Evolutionary conservation across 2,797 vertebrate genomes (phyloP), one percentile per base, ranked within the genome.

Genomic region (Prionace glauca): DNA sequence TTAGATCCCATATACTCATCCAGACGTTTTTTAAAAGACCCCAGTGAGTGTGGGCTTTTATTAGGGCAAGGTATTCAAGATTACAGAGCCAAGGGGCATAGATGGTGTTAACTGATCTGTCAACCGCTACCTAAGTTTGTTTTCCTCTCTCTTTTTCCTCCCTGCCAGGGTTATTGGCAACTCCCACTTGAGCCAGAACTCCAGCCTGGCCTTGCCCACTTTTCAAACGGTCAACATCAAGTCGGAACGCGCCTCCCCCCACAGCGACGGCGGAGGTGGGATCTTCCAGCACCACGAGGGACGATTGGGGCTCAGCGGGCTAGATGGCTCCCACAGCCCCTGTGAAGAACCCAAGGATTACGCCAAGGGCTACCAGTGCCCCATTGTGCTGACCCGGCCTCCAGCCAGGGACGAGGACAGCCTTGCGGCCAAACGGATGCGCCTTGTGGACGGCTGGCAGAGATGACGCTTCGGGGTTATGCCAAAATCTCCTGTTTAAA

Each of bases 221-320:
- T 97, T 97, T 95, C 97, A 98, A 50, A 96, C 97, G 95, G 95
- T 99, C 97, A 98, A 96, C 97, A 98, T 99, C 98, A 99, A 99
- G 96, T 98, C 98, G 0, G 99, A 99, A 97, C 98, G 98, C 0
- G 97, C 97, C 96, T 99, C 99, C 1, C 99, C 99, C 0, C 98
- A 98, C 50, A 98, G 98, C 96, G 98, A 97, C 92, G 96, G 97
- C 96, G 97, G 97, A 0, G 96, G 98, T 0, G 96, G 97, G 96
- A 96, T 97, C 90, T 97, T 97, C 0, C 97, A 97, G 14, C 97
- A 97, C 96, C 96, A 97, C 96, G 96, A 97, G 93, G 96, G 96
- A 96, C 97, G 96, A 96, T 96, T 97, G 96, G 97, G 98, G 3
- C 96, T 98, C 96, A 96, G 97, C 41, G 88, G 88, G 29, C 56